These are phyloP conservation scores for Perca fluviatilis DNA, from an alignment of 2,113 vertebrate genomes.

Conservation along the genomic window DNA sequence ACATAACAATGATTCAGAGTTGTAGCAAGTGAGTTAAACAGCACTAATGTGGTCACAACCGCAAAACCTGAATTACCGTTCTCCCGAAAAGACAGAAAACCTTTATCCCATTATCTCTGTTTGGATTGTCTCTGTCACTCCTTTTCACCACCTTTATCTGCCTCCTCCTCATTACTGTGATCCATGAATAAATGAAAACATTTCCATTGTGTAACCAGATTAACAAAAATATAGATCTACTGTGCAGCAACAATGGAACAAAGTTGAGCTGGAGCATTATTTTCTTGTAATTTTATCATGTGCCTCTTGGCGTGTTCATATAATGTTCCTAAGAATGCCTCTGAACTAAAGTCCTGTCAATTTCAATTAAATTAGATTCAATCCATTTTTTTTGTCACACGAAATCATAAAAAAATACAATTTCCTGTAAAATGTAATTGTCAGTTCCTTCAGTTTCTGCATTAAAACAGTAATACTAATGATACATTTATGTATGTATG, in stretches of 20 bases:
- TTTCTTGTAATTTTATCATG: slow-evolving; percentile 33
- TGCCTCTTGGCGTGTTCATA: slow-evolving; percentile 1
- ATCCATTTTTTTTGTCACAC: no score
- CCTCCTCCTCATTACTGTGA: background rate
- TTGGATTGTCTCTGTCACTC: background rate
- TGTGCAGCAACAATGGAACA: background rate
- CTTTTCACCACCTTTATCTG: slow-evolving; percentile 1
- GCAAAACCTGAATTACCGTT: slow-evolving; percentile 32
- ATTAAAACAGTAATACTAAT: no score
- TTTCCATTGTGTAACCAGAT: slow-evolving; percentile 28
- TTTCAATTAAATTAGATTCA: no score
- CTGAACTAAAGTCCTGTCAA: slow-evolving; percentile 4
- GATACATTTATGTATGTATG: no score
- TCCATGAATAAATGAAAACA: slow-evolving; percentile 35
- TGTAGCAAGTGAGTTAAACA: slow-evolving; percentile 4
- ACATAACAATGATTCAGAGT: slow-evolving; percentile 10
- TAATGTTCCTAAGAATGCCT: slow-evolving; percentile 14
- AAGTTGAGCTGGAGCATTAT: slow-evolving; percentile 8
- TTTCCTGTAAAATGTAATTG: no score
- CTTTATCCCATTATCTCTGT: background rate
- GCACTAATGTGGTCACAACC: slow-evolving; percentile 30
- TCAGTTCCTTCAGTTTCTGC: no score
- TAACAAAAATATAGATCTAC: slow-evolving; percentile 14
- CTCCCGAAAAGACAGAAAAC: background rate
- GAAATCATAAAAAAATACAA: no score